Evolutionary conservation across 2,888 invertebrate genomes (phyloP), one percentile per base, ranked within the genome.

Genomic region (Polyommatus iphigenia): DNA sequence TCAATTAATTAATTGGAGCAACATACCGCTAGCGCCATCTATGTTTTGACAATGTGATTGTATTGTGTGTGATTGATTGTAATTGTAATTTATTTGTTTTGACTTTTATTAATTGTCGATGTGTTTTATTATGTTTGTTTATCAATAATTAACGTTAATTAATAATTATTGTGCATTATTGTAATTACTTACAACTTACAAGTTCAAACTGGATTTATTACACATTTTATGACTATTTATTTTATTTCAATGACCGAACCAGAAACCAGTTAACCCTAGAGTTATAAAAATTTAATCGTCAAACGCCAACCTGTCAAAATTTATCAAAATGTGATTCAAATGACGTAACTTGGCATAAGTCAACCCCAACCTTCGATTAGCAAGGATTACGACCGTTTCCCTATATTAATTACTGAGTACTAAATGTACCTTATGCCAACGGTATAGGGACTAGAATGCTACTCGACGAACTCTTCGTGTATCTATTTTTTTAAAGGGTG

Each of bases 401-500:
- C 62, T 46, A 76, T 78, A 29, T 76, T 41, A 50, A 50, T 67
- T 73, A 77, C 59, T 18, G 24, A 24, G 59, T 18, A 67, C 29
- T 10, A 67, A 67, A 32, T 67, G 67, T 1, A 18, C 67, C 67
- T 67, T 29, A 29, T 29, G 2, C 2, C 13, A 6, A 67, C 15
- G 18, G 1, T 1, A 67, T 67, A 67, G 29, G 4, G 67, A 15
- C 29, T 67, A 32, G 3, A 32, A 67, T 67, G 1, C 10, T 29
- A 67, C 5, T 29, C 15, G 67, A 18, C 29, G 59, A 20, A 62
- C 62, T 62, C 88, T 91, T 91, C 91, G 90, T 88, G 87, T 88
- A 85, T 88, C 87, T 87, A 86, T 87, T 88, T 89, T 89, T 89
- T 88, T 78, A 78, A 82, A 81, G 89, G 89, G 88, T 87, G 86